A percentile compares a stretch with the other conserved stretches of the same genome.
phyloP scores from a whole-genome alignment of 2,888 invertebrate genomes.

The Brassicogethes aeneus region DNA sequence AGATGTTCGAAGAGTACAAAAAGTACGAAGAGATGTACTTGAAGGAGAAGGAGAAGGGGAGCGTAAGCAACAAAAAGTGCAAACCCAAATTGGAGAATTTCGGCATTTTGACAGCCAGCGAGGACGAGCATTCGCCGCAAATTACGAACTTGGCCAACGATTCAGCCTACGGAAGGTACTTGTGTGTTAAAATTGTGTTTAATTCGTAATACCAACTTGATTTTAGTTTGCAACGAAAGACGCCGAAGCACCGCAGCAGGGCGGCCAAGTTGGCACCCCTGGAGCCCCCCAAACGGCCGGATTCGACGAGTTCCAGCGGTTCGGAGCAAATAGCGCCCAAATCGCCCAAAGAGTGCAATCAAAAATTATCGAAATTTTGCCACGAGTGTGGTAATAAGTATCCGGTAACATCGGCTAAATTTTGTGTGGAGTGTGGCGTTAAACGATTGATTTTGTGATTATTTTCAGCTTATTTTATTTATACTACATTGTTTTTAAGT shows the following conservation, averaged over 20 bases:
- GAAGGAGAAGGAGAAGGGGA: conserved; percentile 35
- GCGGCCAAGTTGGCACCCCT: conserved; percentile 29
- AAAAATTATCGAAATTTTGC: conserved; percentile 69
- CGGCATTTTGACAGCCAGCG: conserved; percentile 19
- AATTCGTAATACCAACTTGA: too few species aligned
- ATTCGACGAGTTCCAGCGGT: conserved; percentile 50
- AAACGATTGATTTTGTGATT: conserved; percentile 58
- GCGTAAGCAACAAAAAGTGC: conserved; percentile 30
- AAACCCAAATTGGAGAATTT: conserved; percentile 18
- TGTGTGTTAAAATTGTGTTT: too few species aligned
- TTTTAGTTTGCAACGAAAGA: conserved; percentile 50
- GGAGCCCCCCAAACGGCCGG: too few species aligned
- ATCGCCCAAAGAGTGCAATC: too few species aligned
- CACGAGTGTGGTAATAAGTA: conserved; percentile 88
- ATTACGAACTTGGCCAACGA: conserved; percentile 48
- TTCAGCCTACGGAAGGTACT: conserved; percentile 78
- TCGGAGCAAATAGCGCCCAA: conserved; percentile 58
- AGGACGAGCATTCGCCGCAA: conserved; percentile 28
- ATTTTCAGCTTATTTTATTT: conserved; percentile 9
- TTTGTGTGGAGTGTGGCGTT: conserved; percentile 89
- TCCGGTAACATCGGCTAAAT: conserved; percentile 75
- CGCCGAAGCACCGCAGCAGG: conserved; percentile 34
- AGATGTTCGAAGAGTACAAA: conserved; percentile 39
- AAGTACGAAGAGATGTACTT: conserved; percentile 37
- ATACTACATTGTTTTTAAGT: too few species aligned